Base-by-base conservation (phyloP, 2,113 vertebrate genomes). In the Amphiprion ocellaris region DNA sequence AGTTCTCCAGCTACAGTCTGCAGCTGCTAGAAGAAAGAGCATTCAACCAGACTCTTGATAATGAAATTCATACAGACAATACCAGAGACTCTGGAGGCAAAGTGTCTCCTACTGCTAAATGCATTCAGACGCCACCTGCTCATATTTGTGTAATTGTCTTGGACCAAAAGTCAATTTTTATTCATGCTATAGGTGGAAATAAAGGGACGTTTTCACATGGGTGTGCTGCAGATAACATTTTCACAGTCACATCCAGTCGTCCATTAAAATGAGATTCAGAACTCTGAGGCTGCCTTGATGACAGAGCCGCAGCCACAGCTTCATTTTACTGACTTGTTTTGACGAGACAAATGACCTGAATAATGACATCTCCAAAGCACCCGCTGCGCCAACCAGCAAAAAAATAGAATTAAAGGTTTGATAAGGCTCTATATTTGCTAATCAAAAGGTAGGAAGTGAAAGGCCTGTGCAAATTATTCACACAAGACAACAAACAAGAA, bases 161-260 rank as follows among this genome's bases (percentile, higher is more conserved):
- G 2, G 21, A 46, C 33, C 39, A 23, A 23, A 24, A 30, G 59
- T 65, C 5, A 14, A 2, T 65, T 14, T 58, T 21, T n/a, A 30
- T 72, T 80, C 67, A 69, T 2, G 2, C 59, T 19, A 26, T 0
- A n/a, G 14, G 3, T 15, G 30, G 30, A 56, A 23, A 55, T 16
- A 30, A 69, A 24, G 0, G 23, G 17, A 26, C 4, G 24, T 62
- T n/a, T 44, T 75, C 28, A 66, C 28, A 26, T 1, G 3, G 0
- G 15, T 0, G 0, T 1, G 15, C 30, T 23, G 14, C 10, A 28
- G 16, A 1, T 53, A 8, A 14, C 9, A 53, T 5, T 30, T 19
- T 39, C 47, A 0, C 3, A 2, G 41, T 46, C 39, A 44, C 67
- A 39, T 58, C 24, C 3, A 0, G 19, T 46, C 33, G 19, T 74